Evolutionary conservation across 2,113 vertebrate genomes (phyloP).

Genomic region (Toxostoma redivivum): DNA sequence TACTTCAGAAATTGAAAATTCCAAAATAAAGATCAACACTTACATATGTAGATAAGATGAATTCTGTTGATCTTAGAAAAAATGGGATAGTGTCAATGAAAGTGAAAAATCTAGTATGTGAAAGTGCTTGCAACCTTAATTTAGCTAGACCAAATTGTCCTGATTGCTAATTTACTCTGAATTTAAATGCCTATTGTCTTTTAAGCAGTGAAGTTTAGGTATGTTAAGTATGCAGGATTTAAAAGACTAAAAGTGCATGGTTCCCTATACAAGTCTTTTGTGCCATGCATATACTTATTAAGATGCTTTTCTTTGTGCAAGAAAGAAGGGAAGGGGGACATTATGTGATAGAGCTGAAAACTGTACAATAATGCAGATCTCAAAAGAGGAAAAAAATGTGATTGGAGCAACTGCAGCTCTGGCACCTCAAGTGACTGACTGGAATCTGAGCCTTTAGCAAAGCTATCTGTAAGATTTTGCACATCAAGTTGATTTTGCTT

Average conservation of each 20-base stretch:
- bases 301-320: neutral
- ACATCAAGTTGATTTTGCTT: conserved; percentile 22
- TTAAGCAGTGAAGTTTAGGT: neutral
- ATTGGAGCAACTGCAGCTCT: neutral
- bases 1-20: neutral
- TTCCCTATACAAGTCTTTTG: neutral
- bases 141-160: neutral
- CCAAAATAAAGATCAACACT: neutral
- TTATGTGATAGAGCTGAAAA: neutral
- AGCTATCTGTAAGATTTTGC: conserved; percentile 2
- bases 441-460: neutral
- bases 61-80: neutral
- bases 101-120: neutral
- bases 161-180: neutral
- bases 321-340: neutral
- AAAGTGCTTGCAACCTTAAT: neutral
- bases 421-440: neutral
- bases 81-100: neutral
- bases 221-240: neutral
- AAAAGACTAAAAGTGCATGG: neutral
- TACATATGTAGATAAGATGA: neutral
- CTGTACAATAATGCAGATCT: neutral
- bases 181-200: neutral
- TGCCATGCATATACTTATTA: neutral
- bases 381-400: neutral